Evolutionary conservation across 1,140 invertebrate species (phyloP).

Genomic region (Magallana angulata): DNA sequence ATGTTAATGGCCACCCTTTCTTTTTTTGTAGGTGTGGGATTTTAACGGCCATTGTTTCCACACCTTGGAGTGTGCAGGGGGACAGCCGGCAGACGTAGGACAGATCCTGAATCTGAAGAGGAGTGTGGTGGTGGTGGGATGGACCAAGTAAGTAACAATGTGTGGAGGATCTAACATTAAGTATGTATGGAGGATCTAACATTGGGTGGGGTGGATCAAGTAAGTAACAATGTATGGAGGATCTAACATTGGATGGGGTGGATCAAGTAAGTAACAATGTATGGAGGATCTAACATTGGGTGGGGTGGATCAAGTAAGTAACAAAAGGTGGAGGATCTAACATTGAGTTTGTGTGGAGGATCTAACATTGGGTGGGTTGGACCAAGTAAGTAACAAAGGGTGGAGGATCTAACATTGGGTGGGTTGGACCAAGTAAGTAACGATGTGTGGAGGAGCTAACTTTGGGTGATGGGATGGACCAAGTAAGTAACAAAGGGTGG

Average conservation of each 20-base stretch:
- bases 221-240: no score
- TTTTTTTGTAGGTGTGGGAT: constrained; percentile 76
- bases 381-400: background rate
- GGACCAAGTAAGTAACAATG: constrained; percentile 74
- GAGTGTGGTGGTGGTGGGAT: constrained; percentile 76
- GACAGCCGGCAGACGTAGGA: constrained; percentile 77
- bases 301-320: constrained; percentile 77
- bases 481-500: no score
- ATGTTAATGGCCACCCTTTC: background rate
- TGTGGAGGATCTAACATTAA: background rate
- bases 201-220: no score
- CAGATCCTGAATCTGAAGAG: constrained; percentile 77
- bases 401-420: background rate
- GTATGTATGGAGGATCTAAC: background rate
- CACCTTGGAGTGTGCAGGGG: constrained; percentile 73
- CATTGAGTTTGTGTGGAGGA: no score
- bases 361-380: no score
- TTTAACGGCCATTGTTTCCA: constrained; percentile 79
- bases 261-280: constrained; percentile 72
- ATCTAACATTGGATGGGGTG: constrained; percentile 69
- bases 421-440: constrained; percentile 26
- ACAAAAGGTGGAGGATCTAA: background rate
- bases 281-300: background rate
- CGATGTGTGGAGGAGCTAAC: background rate
- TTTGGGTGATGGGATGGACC: no score